These are phyloP conservation scores for Alca torda DNA, from an alignment of 2,797 vertebrate species.

Conservation along the genomic window DNA sequence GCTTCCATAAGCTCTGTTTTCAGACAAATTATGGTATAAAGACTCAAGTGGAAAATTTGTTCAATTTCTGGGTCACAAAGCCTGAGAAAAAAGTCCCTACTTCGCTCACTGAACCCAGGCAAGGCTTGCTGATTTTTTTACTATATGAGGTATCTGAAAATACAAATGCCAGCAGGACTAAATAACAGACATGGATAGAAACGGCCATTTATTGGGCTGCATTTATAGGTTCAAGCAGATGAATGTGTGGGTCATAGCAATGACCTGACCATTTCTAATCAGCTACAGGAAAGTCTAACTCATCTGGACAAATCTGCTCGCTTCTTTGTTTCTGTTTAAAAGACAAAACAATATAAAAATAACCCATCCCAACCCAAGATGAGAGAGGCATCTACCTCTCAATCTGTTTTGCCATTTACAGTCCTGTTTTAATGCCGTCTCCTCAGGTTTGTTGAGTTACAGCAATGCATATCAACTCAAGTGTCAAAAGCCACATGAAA, in stretches of 20 bases:
- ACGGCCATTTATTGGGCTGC: neutral
- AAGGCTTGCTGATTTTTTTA: neutral
- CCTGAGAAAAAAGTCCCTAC: neutral
- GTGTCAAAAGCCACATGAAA: neutral
- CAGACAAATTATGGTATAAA: neutral
- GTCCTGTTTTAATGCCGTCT: neutral
- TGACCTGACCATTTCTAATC: neutral
- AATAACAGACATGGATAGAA: neutral
- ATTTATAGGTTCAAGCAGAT: neutral
- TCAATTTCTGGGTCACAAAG: neutral
- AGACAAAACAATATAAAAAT: neutral
- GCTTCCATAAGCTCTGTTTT: neutral
- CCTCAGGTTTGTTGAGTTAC: neutral
- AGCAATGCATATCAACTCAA: neutral
- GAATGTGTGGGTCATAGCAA: neutral
- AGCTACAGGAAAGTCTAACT: neutral
- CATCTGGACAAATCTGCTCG: neutral
- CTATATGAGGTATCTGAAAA: neutral
- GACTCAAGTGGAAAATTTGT: neutral
- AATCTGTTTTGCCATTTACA: neutral
- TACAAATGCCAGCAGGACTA: neutral
- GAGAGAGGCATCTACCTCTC: neutral
- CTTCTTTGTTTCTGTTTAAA: neutral
- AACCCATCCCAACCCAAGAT: neutral
- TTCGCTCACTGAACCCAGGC: neutral